Conservation (phyloP, 2,113 vertebrate species). For the Falco punctatus region DNA sequence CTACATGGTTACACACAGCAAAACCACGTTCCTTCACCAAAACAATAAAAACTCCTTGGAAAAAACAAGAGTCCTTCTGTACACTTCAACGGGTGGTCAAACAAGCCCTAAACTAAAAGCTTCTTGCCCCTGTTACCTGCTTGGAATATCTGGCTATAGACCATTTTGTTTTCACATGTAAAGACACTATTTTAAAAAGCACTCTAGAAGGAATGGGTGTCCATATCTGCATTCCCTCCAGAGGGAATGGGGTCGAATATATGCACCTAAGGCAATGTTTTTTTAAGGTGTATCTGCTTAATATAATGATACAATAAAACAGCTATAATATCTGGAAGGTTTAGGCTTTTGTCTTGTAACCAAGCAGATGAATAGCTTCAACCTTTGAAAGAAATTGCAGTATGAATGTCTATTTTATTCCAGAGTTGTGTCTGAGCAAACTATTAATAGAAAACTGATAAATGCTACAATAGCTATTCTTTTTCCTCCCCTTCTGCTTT, state of each 20-base stretch:
- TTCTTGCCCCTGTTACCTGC: not conserved
- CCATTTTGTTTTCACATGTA: not conserved
- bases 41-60: not conserved
- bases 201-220: not conserved
- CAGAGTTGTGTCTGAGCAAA: constrained; percentile 48
- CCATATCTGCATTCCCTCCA: not conserved
- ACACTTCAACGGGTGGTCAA: not conserved
- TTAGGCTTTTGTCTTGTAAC: constrained; percentile 33
- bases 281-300: not conserved
- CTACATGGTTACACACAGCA: not conserved
- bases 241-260: not conserved
- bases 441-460: constrained; percentile 68
- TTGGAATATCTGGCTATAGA: not conserved
- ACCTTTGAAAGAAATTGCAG: constrained; percentile 53
- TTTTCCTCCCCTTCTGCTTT: constrained; percentile 59
- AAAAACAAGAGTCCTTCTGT: not conserved
- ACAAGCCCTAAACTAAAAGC: not conserved
- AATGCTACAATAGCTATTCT: constrained; percentile 57
- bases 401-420: constrained; percentile 60
- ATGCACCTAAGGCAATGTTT: not conserved
- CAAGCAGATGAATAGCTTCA: constrained; percentile 56
- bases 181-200: not conserved
- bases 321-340: not conserved
- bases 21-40: not conserved
- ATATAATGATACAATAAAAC: not conserved